Evolutionary conservation across 2,797 vertebrate species (phyloP).

Genomic region (Petrocephalus sullivani): DNA sequence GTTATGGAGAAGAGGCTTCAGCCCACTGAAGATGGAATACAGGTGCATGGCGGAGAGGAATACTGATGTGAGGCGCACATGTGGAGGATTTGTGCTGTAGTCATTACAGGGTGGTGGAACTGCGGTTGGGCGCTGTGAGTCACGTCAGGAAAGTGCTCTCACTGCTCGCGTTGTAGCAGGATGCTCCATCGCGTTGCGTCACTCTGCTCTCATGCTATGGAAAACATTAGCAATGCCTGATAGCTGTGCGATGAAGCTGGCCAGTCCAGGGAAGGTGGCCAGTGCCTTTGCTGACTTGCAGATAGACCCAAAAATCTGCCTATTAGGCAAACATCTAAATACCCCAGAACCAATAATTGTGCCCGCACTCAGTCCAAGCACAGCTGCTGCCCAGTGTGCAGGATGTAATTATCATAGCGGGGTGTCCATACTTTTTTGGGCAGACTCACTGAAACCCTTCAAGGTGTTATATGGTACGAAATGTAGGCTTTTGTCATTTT

Average conservation of each 20-base stretch:
- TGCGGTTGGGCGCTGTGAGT: not conserved
- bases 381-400: not conserved
- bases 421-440: not conserved
- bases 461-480: not conserved
- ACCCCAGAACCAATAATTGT: not conserved
- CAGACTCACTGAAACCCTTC: not conserved
- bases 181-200: not conserved
- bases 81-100: not conserved
- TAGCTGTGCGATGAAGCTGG: not conserved
- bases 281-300: not conserved
- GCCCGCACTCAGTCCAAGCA: not conserved
- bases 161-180: not conserved
- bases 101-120: not conserved
- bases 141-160: not conserved
- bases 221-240: not conserved
- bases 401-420: not conserved
- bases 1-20: not conserved
- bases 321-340: not conserved
- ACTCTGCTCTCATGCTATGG: not conserved
- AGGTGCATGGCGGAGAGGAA: not conserved
- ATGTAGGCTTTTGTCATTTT: not conserved
- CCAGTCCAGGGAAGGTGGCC: not conserved
- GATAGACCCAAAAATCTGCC: not conserved
- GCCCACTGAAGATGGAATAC: not conserved
- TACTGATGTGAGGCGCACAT: not conserved